A percentile compares a stretch with the other conserved stretches of the same genome.
Evolutionary conservation across 1,140 invertebrate species (phyloP).

Genomic region (Sycophila sp.): DNA sequence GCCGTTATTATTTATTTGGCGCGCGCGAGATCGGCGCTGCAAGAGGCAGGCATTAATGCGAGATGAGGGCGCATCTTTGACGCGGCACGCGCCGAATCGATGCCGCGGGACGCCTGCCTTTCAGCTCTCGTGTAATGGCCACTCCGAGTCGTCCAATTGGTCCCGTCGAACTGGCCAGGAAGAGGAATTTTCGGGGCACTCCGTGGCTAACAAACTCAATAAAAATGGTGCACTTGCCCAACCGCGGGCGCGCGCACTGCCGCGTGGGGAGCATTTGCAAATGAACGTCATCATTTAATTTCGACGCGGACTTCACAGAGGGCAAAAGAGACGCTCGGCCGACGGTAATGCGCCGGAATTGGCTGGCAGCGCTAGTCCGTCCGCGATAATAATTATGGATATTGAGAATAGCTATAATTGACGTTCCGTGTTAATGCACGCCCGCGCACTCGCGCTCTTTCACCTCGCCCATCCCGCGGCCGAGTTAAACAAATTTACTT

Average conservation of each 20-base stretch:
- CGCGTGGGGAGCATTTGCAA: slow-evolving; percentile 54
- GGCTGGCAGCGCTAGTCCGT: slow-evolving; percentile 37
- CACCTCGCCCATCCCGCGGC: slow-evolving; percentile 33
- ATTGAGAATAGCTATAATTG: slow-evolving; percentile 59
- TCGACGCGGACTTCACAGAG: slow-evolving; percentile 35
- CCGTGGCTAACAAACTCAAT: slow-evolving; percentile 54
- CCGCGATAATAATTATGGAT: slow-evolving; percentile 58
- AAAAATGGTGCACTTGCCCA: slow-evolving; percentile 55
- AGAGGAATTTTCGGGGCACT: slow-evolving; percentile 1
- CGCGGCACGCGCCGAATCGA: too few species aligned
- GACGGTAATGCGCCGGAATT: slow-evolving; percentile 43
- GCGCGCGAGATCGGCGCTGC: too few species aligned
- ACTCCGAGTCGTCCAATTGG: too few species aligned
- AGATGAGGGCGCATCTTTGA: too few species aligned
- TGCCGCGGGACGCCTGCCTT: too few species aligned
- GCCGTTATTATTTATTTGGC: too few species aligned
- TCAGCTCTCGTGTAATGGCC: too few species aligned
- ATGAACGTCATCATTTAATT: slow-evolving; percentile 59
- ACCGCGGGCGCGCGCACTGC: background rate
- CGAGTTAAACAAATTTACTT: slow-evolving; percentile 53
- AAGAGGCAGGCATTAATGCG: too few species aligned
- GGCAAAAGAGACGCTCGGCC: background rate
- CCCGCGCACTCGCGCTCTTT: background rate
- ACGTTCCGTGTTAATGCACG: slow-evolving; percentile 52
- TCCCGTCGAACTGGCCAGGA: background rate